Percentiles rank a stretch among this genome's conserved stretches.
Evolutionary conservation across 2,113 vertebrate species (phyloP).

Genomic region (Sclerurus mexicanus): DNA sequence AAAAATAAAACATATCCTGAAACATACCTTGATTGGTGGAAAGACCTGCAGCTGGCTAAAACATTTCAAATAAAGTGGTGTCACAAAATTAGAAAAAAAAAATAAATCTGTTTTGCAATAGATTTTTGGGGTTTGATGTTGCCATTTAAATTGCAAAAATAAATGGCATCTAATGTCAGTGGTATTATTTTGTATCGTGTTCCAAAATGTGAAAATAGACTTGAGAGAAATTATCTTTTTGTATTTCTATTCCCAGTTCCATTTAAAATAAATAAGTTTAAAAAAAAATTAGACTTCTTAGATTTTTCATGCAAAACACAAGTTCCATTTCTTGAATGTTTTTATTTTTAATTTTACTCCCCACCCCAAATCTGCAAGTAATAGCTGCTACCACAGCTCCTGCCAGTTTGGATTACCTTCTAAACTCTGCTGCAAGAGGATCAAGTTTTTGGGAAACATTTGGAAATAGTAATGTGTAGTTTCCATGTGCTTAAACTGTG

Average conservation of each 20-base stretch:
- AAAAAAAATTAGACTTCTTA: not conserved
- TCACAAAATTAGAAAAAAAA: not conserved
- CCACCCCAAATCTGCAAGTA: not conserved
- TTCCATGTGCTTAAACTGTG: not conserved
- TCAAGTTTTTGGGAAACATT: not conserved
- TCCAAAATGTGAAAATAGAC: not conserved
- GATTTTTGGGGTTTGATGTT: not conserved
- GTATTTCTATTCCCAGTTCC: not conserved
- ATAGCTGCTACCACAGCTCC: not conserved
- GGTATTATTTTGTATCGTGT: not conserved
- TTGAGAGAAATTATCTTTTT: not conserved
- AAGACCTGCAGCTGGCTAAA: not conserved
- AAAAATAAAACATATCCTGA: not conserved
- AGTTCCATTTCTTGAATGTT: not conserved
- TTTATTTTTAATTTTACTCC: not conserved
- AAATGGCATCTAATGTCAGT: not conserved
- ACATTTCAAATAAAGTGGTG: not conserved
- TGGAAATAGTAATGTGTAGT: not conserved
- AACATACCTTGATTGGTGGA: not conserved
- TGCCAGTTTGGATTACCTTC: not conserved
- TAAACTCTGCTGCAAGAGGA: not conserved
- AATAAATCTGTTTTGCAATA: not conserved
- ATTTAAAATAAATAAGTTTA: not conserved
- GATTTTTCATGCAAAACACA: not conserved
- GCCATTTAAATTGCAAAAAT: not conserved